Evolutionary conservation across 2,888 invertebrate genomes (phyloP).

Genomic region (Cerastis rubricosa): DNA sequence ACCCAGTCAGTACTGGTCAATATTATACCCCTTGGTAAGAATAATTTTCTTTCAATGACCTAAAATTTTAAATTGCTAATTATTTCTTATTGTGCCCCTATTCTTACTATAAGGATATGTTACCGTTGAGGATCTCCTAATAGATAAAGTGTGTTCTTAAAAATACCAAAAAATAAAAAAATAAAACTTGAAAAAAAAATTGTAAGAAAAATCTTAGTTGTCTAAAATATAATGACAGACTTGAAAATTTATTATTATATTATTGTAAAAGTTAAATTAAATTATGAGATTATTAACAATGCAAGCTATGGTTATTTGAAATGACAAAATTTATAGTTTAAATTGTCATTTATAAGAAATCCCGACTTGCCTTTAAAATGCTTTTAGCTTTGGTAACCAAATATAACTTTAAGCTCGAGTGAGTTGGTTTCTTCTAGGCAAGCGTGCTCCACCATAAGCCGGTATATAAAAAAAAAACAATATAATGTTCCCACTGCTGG

Average conservation of each 20-base stretch:
- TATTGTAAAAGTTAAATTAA: constrained; percentile 28
- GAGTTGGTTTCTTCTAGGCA: too few relatives aligned
- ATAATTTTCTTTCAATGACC: neutral
- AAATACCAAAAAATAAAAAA: constrained; percentile 29
- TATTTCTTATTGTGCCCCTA: neutral
- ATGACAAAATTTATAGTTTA: constrained; percentile 13
- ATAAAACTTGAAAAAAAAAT: constrained; percentile 19
- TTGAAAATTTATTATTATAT: constrained; percentile 5
- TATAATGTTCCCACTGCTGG: neutral
- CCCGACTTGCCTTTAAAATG: constrained; percentile 28
- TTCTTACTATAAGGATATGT: constrained; percentile 16
- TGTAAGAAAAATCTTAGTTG: neutral
- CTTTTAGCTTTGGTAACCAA: constrained; percentile 11
- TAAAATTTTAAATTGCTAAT: neutral
- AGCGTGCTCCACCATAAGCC: too few relatives aligned
- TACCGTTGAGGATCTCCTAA: constrained; percentile 42
- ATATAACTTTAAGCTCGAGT: constrained; percentile 1
- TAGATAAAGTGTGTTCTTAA: constrained; percentile 17
- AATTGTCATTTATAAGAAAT: neutral
- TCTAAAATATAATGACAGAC: neutral
- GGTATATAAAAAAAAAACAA: too few relatives aligned
- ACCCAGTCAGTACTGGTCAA: neutral
- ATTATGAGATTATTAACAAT: constrained; percentile 23
- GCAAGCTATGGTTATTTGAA: constrained; percentile 29
- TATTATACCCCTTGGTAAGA: neutral